Conservation (phyloP, 2,797 vertebrate species). For the Darevskia mixta region DNA sequence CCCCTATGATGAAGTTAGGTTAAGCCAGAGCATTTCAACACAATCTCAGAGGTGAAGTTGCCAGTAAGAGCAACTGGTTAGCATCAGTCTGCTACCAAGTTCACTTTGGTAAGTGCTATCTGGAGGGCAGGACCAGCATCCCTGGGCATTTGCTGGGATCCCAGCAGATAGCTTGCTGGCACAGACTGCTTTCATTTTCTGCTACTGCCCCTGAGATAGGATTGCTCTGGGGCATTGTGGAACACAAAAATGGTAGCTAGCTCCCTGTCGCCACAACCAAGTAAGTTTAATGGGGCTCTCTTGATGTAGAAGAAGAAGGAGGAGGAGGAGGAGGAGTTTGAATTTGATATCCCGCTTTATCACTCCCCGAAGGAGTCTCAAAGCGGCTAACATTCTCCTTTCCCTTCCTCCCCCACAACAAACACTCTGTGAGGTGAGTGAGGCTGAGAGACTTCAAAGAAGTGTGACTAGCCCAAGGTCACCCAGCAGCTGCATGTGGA, state of each 20-base stretch:
- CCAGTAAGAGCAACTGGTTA: not conserved
- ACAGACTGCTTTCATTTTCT: not conserved
- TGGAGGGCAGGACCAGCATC: not conserved
- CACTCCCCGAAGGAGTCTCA: too few relatives aligned
- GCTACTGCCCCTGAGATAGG: not conserved
- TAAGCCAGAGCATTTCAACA: not conserved
- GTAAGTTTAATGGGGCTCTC: not conserved
- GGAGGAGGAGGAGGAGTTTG: too few relatives aligned
- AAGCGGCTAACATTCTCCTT: too few relatives aligned
- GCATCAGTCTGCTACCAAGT: not conserved
- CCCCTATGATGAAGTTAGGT: too few relatives aligned
- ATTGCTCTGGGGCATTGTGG: not conserved
- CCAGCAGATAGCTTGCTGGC: not conserved
- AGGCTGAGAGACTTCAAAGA: too few relatives aligned
- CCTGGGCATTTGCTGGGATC: not conserved
- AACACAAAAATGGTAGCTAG: not conserved
- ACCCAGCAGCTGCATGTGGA: too few relatives aligned
- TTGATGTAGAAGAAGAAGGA: not conserved
- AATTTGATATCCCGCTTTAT: too few relatives aligned
- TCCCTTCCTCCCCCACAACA: too few relatives aligned
- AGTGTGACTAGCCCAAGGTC: too few relatives aligned
- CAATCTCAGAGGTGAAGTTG: not conserved
- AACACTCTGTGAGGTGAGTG: too few relatives aligned
- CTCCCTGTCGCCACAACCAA: not conserved
- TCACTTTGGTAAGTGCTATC: not conserved